These are phyloP conservation scores for Vimba vimba DNA, from an alignment of 2,113 vertebrate species.

Conservation along the genomic window DNA sequence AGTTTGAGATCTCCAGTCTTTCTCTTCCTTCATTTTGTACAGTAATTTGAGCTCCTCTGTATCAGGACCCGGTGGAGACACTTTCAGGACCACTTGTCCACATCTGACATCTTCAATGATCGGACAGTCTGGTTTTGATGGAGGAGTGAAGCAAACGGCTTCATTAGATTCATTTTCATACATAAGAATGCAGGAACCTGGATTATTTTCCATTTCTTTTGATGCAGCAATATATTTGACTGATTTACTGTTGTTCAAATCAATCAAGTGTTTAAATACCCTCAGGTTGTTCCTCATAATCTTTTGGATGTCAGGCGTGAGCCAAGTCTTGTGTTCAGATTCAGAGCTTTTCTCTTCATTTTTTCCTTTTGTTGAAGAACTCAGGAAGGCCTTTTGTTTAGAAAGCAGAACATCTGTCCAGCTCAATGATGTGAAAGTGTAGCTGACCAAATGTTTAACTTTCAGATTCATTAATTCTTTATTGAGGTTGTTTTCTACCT, in stretches of 20 bases:
- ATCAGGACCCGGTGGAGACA: too few relatives aligned
- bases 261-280: neutral
- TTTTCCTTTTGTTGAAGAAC: neutral
- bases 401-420: constrained; percentile 39
- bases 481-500: constrained; percentile 16
- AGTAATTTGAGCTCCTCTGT: too few relatives aligned
- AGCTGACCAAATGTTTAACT: constrained; percentile 43
- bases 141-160: too few relatives aligned
- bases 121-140: too few relatives aligned
- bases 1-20: too few relatives aligned
- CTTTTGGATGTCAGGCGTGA: neutral
- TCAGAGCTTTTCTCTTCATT: neutral
- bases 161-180: too few relatives aligned
- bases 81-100: too few relatives aligned
- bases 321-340: neutral
- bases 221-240: constrained; percentile 40
- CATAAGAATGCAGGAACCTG: constrained; percentile 28
- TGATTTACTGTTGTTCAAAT: neutral
- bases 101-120: too few relatives aligned
- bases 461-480: neutral
- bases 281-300: neutral
- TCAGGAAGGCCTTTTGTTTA: constrained; percentile 32
- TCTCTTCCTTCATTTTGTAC: too few relatives aligned
- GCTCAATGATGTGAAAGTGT: constrained; percentile 49
- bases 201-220: neutral